Conservation (phyloP, 2,888 invertebrate species). For the Proisotoma minuta region DNA sequence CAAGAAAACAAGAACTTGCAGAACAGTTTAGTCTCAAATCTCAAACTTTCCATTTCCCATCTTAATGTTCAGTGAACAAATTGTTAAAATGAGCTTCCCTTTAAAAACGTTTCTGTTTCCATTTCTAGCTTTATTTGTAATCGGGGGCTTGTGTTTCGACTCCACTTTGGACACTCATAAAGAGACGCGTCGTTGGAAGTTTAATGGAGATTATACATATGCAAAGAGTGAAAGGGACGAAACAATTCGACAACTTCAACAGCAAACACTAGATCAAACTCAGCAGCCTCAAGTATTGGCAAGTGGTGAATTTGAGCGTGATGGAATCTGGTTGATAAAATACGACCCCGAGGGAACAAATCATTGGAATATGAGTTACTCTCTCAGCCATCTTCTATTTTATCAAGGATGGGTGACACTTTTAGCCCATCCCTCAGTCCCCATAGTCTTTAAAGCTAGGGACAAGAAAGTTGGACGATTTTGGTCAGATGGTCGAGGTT, state of each 20-base stretch:
- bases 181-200: conserved; percentile 21
- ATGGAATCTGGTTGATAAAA: conserved; percentile 32
- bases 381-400: conserved; percentile 26
- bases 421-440: conserved; percentile 23
- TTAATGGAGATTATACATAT: conserved; percentile 31
- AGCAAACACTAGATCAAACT: conserved; percentile 13
- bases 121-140: not conserved
- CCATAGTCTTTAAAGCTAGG: conserved; percentile 19
- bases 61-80: no score
- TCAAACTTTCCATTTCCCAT: no score
- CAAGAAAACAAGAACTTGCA: no score
- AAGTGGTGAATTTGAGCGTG: not conserved
- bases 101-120: no score
- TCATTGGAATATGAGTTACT: conserved; percentile 14
- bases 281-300: not conserved
- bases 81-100: no score
- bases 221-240: conserved; percentile 9
- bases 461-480: conserved; percentile 22
- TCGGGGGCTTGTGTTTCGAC: conserved; percentile 16
- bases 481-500: conserved; percentile 34
- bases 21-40: no score
- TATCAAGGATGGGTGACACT: conserved; percentile 27
- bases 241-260: not conserved
- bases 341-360: conserved; percentile 24
- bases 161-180: conserved; percentile 20